phyloP scores from a whole-genome alignment of 2,888 invertebrate genomes.

The Leuctra nigra region DNA sequence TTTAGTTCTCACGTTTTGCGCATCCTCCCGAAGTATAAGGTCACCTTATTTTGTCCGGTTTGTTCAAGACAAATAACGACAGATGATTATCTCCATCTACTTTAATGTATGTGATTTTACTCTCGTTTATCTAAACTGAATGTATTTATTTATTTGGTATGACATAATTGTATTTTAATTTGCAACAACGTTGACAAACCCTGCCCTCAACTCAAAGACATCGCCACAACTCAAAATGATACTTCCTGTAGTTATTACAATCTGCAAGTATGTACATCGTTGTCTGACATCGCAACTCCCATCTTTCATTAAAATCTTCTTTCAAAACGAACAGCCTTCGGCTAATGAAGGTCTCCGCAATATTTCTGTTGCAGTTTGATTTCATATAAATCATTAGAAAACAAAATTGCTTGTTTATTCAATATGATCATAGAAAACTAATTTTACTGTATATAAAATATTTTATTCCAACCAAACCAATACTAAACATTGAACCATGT shows the following conservation, averaged over 20 bases:
- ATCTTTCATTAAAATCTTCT: neutral
- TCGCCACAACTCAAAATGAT: slow-evolving; percentile 1
- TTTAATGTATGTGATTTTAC: neutral
- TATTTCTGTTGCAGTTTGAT: too few species aligned
- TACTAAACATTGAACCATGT: too few species aligned
- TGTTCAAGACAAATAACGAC: too few species aligned
- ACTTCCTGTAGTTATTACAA: neutral
- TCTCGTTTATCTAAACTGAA: too few species aligned
- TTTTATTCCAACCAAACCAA: too few species aligned
- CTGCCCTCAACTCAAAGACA: slow-evolving; percentile 7
- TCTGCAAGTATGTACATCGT: too few species aligned
- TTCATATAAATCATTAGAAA: neutral
- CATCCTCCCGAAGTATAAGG: too few species aligned
- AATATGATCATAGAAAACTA: neutral
- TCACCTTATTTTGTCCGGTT: too few species aligned
- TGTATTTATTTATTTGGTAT: slow-evolving; percentile 2
- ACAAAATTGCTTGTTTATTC: neutral
- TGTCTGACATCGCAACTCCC: neutral
- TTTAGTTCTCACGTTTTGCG: neutral
- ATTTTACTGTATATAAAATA: neutral
- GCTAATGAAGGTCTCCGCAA: too few species aligned
- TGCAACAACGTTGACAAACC: too few species aligned
- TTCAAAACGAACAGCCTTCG: too few species aligned
- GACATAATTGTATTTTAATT: slow-evolving; percentile 17
- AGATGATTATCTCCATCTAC: too few species aligned